Base-by-base conservation (phyloP, 2,113 vertebrate genomes). In the Elephantulus edwardii region DNA sequence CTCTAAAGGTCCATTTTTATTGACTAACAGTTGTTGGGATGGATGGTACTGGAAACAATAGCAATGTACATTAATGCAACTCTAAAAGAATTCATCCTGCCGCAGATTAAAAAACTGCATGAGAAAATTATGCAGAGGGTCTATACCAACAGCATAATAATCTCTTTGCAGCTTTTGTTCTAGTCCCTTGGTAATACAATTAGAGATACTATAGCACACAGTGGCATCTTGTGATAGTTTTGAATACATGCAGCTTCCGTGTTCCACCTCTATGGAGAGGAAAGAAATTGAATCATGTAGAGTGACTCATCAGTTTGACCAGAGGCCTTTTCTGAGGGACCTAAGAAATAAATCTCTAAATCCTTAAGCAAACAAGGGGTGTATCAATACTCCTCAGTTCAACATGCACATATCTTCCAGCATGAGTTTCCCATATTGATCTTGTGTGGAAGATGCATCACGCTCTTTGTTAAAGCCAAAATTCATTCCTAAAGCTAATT, bases 81-180 rank as follows among this genome's bases (percentile, higher is more conserved):
- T 72, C 35, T 30, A 40, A 54, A 71, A 89, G 71, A 74, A 74
- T 74, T 48, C 17, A 91, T 76, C 28, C 58, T 81, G 35, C 9
- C 26, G 0, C 24, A 91, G 60, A 52, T 48, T 56, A 86, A 72
- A 88, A 24, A 4, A 52, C 68, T 11, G 13, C 2, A 28, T 48
- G 42, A 91, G n/a, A 58, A 81, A 88, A 79, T 70, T 60, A 5
- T 66, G 13, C 40, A 30, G 82, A 72, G 19, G 72, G 7, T 35
- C 46, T 84, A 64, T 24, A 72, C 77, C 13, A 60, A 58, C 85
- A 60, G 33, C 30, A 62, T 75, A 54, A 62, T 75, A 54, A 33
- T n/a, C 1, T 50, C 46, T 68, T 83, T 74, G 40, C 58, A 89
- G 24, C 9, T 89, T 89, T 77, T 86, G 28, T 8, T 33, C 5